Conservation (phyloP, 2,113 vertebrate genomes). For the Cisticola juncidis region DNA sequence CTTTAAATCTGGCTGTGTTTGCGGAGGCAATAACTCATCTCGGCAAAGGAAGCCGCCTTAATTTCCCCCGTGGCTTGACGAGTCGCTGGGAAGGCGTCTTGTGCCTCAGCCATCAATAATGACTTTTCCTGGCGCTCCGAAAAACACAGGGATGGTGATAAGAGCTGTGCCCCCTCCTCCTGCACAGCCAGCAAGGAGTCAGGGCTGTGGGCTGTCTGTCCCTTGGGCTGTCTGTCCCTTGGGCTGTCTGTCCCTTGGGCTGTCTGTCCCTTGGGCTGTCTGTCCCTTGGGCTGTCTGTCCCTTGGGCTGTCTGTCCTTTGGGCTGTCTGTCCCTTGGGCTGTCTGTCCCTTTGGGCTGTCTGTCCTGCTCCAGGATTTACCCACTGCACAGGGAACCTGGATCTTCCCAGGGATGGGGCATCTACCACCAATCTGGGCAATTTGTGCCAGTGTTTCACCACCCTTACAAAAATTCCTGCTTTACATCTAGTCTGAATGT, state of each 20-base stretch:
- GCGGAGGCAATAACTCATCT: slow-evolving; percentile 62
- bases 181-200: background rate
- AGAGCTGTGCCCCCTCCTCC: background rate
- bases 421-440: background rate
- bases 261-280: too few species aligned
- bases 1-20: slow-evolving; percentile 56
- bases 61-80: slow-evolving; percentile 65
- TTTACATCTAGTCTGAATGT: background rate
- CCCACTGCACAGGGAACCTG: background rate
- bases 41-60: slow-evolving; percentile 53
- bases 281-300: background rate
- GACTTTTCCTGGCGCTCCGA: background rate
- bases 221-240: background rate
- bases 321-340: background rate
- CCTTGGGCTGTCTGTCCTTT: too few species aligned
- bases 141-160: background rate
- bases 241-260: background rate
- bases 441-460: background rate
- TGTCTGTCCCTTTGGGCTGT: background rate
- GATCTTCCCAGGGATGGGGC: background rate
- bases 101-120: slow-evolving; percentile 58
- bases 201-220: background rate
- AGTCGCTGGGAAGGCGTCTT: slow-evolving; percentile 33
- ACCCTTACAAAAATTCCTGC: background rate
- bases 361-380: background rate